These are phyloP conservation scores for Bucorvus abyssinicus DNA, from an alignment of 2,797 vertebrate species.

Conservation along the genomic window DNA sequence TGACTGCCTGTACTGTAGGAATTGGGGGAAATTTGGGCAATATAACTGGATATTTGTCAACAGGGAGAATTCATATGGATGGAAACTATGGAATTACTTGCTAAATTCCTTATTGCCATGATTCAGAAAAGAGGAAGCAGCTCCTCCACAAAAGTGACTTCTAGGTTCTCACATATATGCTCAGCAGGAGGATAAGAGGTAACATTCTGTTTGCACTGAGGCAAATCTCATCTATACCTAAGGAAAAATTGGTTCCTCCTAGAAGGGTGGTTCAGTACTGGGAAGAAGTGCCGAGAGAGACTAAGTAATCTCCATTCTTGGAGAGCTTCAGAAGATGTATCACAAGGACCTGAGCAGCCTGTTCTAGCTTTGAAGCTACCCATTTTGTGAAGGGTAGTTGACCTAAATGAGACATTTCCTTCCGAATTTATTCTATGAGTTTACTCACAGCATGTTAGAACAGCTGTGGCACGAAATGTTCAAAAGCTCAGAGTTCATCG, in stretches of 20 bases:
- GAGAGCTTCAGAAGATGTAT: neutral
- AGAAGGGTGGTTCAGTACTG: neutral
- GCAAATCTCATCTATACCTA: neutral
- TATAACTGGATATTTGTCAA: neutral
- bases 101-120: neutral
- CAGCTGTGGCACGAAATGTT: neutral
- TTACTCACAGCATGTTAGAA: neutral
- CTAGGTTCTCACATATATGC: neutral
- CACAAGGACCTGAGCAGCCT: neutral
- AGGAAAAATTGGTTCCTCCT: neutral
- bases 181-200: neutral
- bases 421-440: neutral
- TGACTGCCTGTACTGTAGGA: neutral
- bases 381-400: neutral
- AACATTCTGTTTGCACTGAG: neutral
- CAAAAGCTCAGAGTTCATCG: neutral
- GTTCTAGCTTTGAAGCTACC: neutral
- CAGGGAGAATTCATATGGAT: neutral
- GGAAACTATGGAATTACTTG: neutral
- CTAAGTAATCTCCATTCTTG: neutral
- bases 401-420: neutral
- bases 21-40: neutral
- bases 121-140: neutral
- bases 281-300: neutral
- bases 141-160: neutral